These are phyloP conservation scores for Lasioglossum morio DNA, from an alignment of 2,888 invertebrate genomes.

Conservation along the genomic window DNA sequence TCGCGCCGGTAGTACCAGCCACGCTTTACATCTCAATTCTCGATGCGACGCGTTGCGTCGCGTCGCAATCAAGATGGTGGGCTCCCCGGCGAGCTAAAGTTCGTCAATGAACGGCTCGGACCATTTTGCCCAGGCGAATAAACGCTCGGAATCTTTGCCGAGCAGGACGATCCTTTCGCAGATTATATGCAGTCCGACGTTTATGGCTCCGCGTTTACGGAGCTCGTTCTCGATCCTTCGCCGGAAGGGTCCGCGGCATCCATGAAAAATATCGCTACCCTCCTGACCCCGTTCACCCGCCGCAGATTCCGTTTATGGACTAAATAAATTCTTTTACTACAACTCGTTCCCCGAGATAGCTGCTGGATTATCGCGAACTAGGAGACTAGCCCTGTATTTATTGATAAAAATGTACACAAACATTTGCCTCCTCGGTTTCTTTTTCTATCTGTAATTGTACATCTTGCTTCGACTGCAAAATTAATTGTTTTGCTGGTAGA, in stretches of 20 bases:
- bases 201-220: not conserved
- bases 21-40: constrained; percentile 35
- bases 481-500: not conserved
- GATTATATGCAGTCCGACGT: not conserved
- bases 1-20: constrained; percentile 19
- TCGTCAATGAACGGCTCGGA: not conserved
- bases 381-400: not conserved
- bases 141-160: not conserved
- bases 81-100: not conserved
- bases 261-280: not conserved
- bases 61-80: constrained; percentile 13
- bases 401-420: too few species aligned
- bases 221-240: not conserved
- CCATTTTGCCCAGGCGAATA: not conserved
- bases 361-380: not conserved
- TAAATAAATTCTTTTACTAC: not conserved
- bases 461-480: not conserved
- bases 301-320: not conserved
- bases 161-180: not conserved
- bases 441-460: too few species aligned
- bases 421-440: not conserved
- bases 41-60: not conserved
- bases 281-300: not conserved
- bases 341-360: not conserved
- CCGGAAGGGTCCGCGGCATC: not conserved